These are phyloP conservation scores for Achlya flavicornis DNA, from an alignment of 2,888 invertebrate species.

Conservation along the genomic window DNA sequence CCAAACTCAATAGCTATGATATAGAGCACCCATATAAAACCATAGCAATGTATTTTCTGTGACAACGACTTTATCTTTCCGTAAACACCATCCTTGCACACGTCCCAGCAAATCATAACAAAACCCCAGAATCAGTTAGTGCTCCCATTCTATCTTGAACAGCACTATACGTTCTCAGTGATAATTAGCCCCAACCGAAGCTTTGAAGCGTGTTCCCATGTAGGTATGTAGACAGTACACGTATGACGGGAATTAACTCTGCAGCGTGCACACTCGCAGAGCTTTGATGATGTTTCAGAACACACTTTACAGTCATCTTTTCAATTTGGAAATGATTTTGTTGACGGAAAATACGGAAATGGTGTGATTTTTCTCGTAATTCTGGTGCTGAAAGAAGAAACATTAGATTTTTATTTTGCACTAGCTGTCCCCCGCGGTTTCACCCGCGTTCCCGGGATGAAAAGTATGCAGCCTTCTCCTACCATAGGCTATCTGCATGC, in stretches of 20 bases:
- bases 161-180: not conserved
- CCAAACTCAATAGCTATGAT: no score
- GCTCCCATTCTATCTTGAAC: not conserved
- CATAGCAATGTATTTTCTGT: no score
- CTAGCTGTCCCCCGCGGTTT: no score
- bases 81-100: not conserved
- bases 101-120: not conserved
- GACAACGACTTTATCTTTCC: not conserved
- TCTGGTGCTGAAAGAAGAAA: no score
- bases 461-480: no score
- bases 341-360: not conserved
- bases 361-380: no score
- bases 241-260: not conserved
- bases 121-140: not conserved
- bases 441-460: no score
- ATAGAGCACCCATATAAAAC: no score
- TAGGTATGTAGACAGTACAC: not conserved
- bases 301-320: not conserved
- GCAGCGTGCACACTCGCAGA: not conserved
- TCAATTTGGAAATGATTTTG: conserved; percentile 1
- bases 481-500: no score
- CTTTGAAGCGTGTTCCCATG: conserved; percentile 5
- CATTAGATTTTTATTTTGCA: no score
- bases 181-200: conserved; percentile 1
- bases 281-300: not conserved